Percentiles rank a stretch among this genome's conserved stretches.
Evolutionary conservation across 2,888 invertebrate genomes (phyloP).

Genomic region (Oligia latruncula): DNA sequence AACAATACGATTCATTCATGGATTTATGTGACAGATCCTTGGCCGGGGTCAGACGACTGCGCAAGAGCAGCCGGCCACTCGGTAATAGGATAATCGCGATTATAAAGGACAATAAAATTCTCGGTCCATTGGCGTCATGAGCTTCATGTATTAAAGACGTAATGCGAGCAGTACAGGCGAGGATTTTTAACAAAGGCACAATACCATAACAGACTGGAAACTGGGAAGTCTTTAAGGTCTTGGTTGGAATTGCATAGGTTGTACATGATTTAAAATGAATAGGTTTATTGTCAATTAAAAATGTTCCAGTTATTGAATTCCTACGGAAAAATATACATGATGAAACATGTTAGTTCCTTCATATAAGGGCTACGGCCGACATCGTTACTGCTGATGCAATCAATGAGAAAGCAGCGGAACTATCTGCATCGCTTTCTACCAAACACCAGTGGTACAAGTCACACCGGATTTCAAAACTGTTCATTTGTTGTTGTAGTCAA

Average conservation of each 20-base stretch:
- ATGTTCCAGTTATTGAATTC: slow-evolving; percentile 2
- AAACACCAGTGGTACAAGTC: slow-evolving; percentile 58
- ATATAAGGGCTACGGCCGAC: slow-evolving; percentile 47
- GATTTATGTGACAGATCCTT: slow-evolving; percentile 66
- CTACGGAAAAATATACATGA: slow-evolving; percentile 8
- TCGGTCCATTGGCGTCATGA: slow-evolving; percentile 56
- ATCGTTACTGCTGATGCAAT: slow-evolving; percentile 44
- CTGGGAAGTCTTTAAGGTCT: background rate
- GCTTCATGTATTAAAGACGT: slow-evolving; percentile 28
- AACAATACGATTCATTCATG: slow-evolving; percentile 61
- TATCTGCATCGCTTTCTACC: slow-evolving; percentile 62
- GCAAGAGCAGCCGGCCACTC: slow-evolving; percentile 62
- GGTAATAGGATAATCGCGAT: slow-evolving; percentile 85
- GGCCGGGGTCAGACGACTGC: slow-evolving; percentile 65
- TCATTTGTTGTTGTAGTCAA: slow-evolving; percentile 14
- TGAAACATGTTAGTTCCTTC: slow-evolving; percentile 13
- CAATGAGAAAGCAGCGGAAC: slow-evolving; percentile 61
- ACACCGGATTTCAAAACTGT: slow-evolving; percentile 61
- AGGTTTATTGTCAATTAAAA: background rate
- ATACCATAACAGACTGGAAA: slow-evolving; percentile 12
- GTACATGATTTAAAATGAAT: slow-evolving; percentile 8
- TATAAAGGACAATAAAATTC: slow-evolving; percentile 65
- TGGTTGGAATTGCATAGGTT: background rate
- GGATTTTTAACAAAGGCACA: slow-evolving; percentile 18
- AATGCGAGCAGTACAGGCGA: slow-evolving; percentile 11